Percentiles rank a stretch among this genome's conserved stretches.
Conservation (phyloP, 2,797 vertebrate species). For the Phylloscopus collybita region DNA sequence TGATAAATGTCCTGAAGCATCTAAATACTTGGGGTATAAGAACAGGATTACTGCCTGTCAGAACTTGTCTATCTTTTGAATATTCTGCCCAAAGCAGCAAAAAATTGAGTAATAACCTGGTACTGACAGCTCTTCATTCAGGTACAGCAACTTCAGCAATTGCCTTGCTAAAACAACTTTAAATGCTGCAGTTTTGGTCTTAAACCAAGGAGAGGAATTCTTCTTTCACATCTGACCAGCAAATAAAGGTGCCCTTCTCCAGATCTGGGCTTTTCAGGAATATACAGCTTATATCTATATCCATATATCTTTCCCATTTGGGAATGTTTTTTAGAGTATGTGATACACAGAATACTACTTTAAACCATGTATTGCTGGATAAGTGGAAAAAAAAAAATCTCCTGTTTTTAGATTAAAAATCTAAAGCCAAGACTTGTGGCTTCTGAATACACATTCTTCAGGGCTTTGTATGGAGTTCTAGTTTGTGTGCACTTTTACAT, state of each 20-base stretch:
- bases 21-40: neutral
- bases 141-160: neutral
- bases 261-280: neutral
- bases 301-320: neutral
- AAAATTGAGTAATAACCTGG: neutral
- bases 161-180: neutral
- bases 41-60: neutral
- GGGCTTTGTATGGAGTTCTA: neutral
- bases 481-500: neutral
- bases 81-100: neutral
- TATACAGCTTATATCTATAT: neutral
- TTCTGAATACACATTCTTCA: neutral
- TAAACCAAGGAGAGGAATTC: neutral
- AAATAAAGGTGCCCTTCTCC: neutral
- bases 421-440: fast-evolving
- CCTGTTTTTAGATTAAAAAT: neutral
- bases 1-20: neutral
- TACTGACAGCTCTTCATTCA: neutral
- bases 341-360: neutral
- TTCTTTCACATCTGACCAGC: neutral
- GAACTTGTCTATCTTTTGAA: neutral
- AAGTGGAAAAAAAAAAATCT: neutral
- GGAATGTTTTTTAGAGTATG: neutral
- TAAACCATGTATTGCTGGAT: neutral
- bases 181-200: neutral